Conservation (phyloP, 2,113 vertebrate genomes). For the Atractosteus spatula region DNA sequence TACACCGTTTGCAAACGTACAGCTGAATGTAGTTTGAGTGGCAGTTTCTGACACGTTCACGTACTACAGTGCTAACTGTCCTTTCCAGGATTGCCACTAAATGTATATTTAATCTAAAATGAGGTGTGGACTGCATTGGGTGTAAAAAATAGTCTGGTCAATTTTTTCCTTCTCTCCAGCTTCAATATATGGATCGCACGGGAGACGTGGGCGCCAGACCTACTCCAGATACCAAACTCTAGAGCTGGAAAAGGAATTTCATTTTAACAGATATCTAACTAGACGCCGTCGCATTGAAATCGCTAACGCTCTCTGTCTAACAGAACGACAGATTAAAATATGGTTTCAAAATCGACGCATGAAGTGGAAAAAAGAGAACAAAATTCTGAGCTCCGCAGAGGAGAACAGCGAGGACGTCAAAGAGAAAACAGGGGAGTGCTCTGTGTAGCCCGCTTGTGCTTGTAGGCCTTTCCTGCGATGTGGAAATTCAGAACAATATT, state of each 20-base stretch:
- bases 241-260: conserved; percentile 82
- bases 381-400: conserved; percentile 75
- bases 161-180: conserved; percentile 49
- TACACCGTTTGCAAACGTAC: too few species aligned
- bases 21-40: too few species aligned
- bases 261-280: conserved; percentile 82
- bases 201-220: conserved; percentile 78
- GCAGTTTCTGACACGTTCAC: too few species aligned
- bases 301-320: conserved; percentile 77
- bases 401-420: conserved; percentile 68
- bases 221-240: conserved; percentile 80
- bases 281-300: conserved; percentile 80
- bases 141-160: too few species aligned
- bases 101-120: too few species aligned
- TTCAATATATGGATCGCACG: conserved; percentile 74
- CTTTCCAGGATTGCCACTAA: too few species aligned
- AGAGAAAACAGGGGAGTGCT: not conserved
- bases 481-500: too few species aligned
- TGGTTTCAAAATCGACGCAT: conserved; percentile 84
- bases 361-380: conserved; percentile 84
- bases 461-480: too few species aligned
- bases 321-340: conserved; percentile 83
- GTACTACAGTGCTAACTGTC: too few species aligned
- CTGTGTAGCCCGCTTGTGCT: too few species aligned
- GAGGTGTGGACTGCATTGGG: too few species aligned